These are phyloP conservation scores for Macrobrachium nipponense DNA, from an alignment of 1,140 invertebrate genomes.

Conservation along the genomic window DNA sequence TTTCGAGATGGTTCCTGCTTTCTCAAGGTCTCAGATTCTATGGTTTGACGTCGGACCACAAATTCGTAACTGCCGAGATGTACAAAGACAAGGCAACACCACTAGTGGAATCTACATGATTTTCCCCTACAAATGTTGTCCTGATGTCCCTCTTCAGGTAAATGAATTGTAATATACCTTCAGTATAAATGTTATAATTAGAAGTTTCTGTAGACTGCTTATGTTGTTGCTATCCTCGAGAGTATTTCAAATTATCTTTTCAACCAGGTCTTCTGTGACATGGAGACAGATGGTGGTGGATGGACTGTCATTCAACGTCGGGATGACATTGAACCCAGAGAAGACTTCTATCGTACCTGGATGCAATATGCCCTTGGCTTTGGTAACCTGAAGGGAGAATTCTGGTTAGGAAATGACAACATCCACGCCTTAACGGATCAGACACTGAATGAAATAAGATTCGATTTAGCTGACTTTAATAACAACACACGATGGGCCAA, in stretches of 20 bases:
- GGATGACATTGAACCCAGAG: conserved; percentile 38
- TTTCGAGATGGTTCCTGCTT: no score
- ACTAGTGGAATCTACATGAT: no score
- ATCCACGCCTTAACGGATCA: conserved; percentile 62
- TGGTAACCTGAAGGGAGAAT: conserved; percentile 68
- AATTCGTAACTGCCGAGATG: no score
- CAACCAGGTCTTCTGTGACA: conserved; percentile 65
- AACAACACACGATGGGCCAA: conserved; percentile 60
- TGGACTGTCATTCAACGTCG: conserved; percentile 67
- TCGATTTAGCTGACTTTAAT: conserved; percentile 65
- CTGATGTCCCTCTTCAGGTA: no score
- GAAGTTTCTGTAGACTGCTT: no score
- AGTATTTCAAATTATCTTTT: conserved; percentile 1
- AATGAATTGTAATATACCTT: no score
- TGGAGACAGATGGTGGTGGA: conserved; percentile 65
- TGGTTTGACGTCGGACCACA: no score
- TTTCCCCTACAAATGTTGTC: no score
- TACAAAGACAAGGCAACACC: no score
- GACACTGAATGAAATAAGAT: conserved; percentile 54
- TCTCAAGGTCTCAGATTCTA: no score
- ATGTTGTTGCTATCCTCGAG: no score
- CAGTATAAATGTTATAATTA: no score
- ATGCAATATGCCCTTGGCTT: conserved; percentile 71
- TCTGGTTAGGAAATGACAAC: conserved; percentile 68
- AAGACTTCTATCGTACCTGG: conserved; percentile 68